Conservation (phyloP, 2,888 invertebrate species). For the Melanostoma scalare region DNA sequence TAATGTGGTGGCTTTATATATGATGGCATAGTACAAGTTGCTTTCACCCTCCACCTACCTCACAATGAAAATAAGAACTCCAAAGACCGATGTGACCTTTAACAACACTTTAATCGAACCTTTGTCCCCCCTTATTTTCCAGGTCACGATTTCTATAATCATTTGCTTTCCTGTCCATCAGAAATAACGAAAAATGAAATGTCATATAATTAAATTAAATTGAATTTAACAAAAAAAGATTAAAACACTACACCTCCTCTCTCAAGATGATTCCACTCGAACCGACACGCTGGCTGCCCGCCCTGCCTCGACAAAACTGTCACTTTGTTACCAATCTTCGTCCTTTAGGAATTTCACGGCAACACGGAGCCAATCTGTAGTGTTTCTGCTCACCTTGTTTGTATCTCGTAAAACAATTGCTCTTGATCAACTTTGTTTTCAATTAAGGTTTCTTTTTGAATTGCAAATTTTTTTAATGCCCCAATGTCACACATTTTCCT, state of each 20-base stretch:
- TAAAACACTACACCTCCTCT: slow-evolving; percentile 15
- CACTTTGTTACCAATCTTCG: not conserved
- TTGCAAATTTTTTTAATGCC: slow-evolving; percentile 53
- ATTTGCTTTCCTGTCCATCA: slow-evolving; percentile 26
- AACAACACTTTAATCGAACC: too few relatives aligned
- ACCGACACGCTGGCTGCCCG: not conserved
- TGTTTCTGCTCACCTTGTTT: slow-evolving; percentile 44
- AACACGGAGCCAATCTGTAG: slow-evolving; percentile 36
- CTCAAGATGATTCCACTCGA: not conserved
- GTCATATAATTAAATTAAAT: slow-evolving; percentile 58
- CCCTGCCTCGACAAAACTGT: not conserved
- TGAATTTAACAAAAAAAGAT: slow-evolving; percentile 29
- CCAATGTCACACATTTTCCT: slow-evolving; percentile 44
- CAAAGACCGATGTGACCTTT: too few relatives aligned
- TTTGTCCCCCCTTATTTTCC: slow-evolving; percentile 1
- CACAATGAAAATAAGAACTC: too few relatives aligned
- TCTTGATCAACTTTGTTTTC: slow-evolving; percentile 65
- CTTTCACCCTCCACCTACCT: too few relatives aligned
- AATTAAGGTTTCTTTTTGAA: slow-evolving; percentile 60
- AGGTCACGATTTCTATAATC: not conserved
- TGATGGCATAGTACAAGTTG: too few relatives aligned
- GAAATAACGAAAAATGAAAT: slow-evolving; percentile 4
- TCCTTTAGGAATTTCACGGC: not conserved
- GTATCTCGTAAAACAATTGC: slow-evolving; percentile 63
- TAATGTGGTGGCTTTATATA: too few relatives aligned